Conservation (phyloP, 2,797 vertebrate genomes). For the Acropternis orthonyx region DNA sequence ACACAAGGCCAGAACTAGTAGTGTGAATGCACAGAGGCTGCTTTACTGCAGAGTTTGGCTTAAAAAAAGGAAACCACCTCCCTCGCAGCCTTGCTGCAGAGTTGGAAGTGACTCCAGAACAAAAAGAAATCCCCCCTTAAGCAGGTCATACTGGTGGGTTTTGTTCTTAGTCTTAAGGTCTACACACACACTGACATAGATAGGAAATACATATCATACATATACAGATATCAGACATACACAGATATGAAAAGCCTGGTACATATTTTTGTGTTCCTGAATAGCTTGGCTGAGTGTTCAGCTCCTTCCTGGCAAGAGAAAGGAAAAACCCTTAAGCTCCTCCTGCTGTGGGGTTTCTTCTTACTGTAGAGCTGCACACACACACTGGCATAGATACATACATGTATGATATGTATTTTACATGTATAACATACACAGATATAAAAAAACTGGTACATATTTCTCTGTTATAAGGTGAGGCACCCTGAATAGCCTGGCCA, state of each 20-base stretch:
- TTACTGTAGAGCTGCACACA: not conserved
- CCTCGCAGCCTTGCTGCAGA: not conserved
- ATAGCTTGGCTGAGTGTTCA: not conserved
- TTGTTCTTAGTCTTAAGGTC: not conserved
- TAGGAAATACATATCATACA: not conserved
- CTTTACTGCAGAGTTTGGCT: not conserved
- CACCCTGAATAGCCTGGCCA: not conserved
- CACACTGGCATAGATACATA: not conserved
- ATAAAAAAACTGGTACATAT: rapidly evolving
- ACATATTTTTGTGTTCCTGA: not conserved
- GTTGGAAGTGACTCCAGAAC: not conserved
- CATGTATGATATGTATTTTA: not conserved
- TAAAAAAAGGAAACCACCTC: not conserved
- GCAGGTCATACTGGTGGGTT: not conserved
- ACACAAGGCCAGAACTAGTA: rapidly evolving
- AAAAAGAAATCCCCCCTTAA: not conserved
- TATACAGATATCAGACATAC: not conserved
- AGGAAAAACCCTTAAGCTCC: not conserved
- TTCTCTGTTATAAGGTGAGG: not conserved
- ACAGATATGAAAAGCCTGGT: no score
- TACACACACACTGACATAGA: not conserved
- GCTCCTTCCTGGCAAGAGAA: not conserved
- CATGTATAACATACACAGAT: not conserved
- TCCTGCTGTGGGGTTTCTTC: not conserved
- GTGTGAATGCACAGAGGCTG: not conserved